A percentile compares a stretch with the other conserved stretches of the same genome.
Evolutionary conservation across 2,888 invertebrate species (phyloP).

Genomic region (Aporophyla nigra): DNA sequence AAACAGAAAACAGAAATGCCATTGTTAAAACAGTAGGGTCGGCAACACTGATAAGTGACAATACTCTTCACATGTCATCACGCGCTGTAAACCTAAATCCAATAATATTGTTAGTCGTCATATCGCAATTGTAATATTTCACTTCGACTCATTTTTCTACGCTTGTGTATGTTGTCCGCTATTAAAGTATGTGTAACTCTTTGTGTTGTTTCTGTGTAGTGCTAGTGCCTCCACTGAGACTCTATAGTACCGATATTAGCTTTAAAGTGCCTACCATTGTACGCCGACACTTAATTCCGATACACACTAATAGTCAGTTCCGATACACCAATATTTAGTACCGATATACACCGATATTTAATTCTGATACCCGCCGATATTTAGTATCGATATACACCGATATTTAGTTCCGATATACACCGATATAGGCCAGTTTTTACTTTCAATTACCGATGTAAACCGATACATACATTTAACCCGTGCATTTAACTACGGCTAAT

Average conservation of each 20-base stretch:
- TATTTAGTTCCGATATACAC: neutral
- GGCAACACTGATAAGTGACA: neutral
- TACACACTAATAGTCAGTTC: neutral
- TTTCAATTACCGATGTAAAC: too few relatives aligned
- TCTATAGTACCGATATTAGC: slow-evolving; percentile 4
- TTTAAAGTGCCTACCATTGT: neutral
- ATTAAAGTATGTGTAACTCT: slow-evolving; percentile 52
- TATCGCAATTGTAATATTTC: slow-evolving; percentile 16
- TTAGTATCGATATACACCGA: too few relatives aligned
- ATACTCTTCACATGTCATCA: neutral
- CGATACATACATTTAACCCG: too few relatives aligned
- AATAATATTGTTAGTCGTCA: neutral
- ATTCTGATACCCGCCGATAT: neutral
- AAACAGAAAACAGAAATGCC: neutral
- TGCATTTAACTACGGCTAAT: neutral
- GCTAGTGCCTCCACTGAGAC: slow-evolving; percentile 28
- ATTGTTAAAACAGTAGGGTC: neutral
- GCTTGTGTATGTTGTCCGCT: slow-evolving; percentile 43
- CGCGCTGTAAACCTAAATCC: neutral
- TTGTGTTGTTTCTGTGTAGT: slow-evolving; percentile 46
- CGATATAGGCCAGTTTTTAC: too few relatives aligned
- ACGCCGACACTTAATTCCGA: neutral
- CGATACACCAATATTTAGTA: neutral
- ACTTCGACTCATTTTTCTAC: slow-evolving; percentile 5
- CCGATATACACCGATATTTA: neutral